Conservation (phyloP, 2,888 invertebrate genomes). For the Tryphoninae sp. region DNA sequence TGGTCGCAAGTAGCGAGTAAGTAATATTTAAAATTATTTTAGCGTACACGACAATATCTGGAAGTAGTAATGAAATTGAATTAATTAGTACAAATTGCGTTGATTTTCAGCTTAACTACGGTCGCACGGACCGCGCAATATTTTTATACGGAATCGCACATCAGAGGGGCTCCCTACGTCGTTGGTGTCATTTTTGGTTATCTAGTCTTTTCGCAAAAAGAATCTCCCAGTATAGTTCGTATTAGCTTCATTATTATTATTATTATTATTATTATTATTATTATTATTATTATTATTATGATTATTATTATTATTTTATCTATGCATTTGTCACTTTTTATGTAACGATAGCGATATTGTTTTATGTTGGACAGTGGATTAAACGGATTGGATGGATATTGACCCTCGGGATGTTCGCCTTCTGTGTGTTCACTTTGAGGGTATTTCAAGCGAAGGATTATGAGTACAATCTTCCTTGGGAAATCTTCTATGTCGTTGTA, state of each 20-base stretch:
- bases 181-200: conserved; percentile 66
- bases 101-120: not conserved
- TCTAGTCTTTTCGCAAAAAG: conserved; percentile 29
- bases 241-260: not conserved
- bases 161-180: conserved; percentile 64
- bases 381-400: conserved; percentile 66
- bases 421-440: conserved; percentile 64
- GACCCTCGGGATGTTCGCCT: conserved; percentile 57
- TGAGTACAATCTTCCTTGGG: conserved; percentile 75
- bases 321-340: not conserved
- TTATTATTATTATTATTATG: too few species aligned
- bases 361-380: conserved; percentile 45
- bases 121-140: not conserved
- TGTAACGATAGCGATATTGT: not conserved
- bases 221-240: conserved; percentile 33
- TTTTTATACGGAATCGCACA: conserved; percentile 62
- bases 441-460: conserved; percentile 75
- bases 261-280: too few species aligned
- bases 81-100: not conserved
- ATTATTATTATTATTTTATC: not conserved
- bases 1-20: conserved; percentile 37
- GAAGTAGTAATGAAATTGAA: not conserved
- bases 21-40: not conserved
- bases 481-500: conserved; percentile 80
- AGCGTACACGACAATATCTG: not conserved